Percentiles rank a stretch among this genome's conserved stretches.
Evolutionary conservation across 2,113 vertebrate species (phyloP).

Genomic region (Aleadryas rufinucha): DNA sequence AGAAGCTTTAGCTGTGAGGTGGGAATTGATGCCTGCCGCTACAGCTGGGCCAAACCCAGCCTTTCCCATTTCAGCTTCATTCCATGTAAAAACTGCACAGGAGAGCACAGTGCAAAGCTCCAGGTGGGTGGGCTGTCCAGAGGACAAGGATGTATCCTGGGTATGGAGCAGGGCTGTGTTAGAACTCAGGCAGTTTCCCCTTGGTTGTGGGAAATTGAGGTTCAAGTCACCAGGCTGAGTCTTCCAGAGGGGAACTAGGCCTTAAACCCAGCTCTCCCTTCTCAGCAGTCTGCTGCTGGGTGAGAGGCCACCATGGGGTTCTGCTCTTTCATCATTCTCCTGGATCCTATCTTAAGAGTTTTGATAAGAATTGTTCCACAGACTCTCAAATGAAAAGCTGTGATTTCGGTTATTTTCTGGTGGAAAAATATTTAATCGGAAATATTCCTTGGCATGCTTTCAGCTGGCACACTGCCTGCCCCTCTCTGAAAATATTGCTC

Average conservation of each 20-base stretch:
- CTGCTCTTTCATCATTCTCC: neutral
- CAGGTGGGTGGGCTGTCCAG: slow-evolving; percentile 13
- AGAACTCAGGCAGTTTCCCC: neutral
- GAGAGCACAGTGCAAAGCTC: neutral
- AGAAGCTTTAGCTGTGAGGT: neutral
- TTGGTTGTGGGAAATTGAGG: neutral
- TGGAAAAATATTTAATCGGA: neutral
- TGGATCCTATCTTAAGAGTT: neutral
- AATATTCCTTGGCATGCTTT: neutral
- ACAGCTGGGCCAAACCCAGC: neutral
- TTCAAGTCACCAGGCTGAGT: neutral
- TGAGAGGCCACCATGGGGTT: neutral
- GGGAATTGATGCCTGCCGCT: neutral
- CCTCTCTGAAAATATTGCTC: neutral
- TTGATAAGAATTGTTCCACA: neutral
- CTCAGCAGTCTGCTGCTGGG: neutral
- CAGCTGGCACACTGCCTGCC: neutral
- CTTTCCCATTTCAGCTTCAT: neutral
- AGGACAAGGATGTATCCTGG: neutral
- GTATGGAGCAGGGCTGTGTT: neutral
- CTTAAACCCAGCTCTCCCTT: neutral
- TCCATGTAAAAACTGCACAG: neutral
- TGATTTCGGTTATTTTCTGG: neutral
- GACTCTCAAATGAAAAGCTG: neutral
- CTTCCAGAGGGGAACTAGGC: neutral